Conservation (phyloP, 1,140 invertebrate genomes). For the Papilio dardanus region DNA sequence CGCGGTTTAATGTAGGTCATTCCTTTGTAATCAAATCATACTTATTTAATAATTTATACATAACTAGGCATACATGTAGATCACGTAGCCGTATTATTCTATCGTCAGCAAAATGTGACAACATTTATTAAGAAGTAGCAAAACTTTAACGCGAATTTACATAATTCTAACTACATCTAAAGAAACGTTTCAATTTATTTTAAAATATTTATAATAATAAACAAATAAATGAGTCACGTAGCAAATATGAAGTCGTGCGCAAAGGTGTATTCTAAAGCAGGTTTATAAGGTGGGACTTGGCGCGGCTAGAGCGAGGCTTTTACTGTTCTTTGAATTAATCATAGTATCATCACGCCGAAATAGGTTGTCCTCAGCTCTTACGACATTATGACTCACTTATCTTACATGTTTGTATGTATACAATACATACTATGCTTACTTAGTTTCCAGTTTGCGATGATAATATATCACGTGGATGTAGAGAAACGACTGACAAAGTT, state of each 20-base stretch:
- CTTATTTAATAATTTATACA: neutral
- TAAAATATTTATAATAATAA: slow-evolving; percentile 33
- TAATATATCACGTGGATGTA: neutral
- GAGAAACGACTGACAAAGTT: neutral
- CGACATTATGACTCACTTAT: slow-evolving; percentile 73
- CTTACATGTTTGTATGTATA: slow-evolving; percentile 36
- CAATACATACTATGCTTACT: neutral
- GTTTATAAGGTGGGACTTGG: slow-evolving; percentile 30
- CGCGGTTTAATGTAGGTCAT: neutral
- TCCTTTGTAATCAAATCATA: neutral
- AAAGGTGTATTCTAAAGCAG: slow-evolving; percentile 26
- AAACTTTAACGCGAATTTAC: neutral
- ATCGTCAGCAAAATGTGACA: neutral
- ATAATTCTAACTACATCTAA: neutral
- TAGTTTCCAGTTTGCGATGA: neutral
- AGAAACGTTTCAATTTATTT: slow-evolving; percentile 3
- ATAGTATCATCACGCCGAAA: slow-evolving; percentile 77
- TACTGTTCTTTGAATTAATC: slow-evolving; percentile 70
- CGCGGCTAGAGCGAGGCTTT: slow-evolving; percentile 39
- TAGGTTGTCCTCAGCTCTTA: slow-evolving; percentile 73
- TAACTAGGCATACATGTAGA: neutral
- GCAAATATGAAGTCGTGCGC: slow-evolving; percentile 31
- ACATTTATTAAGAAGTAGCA: neutral
- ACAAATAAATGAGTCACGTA: slow-evolving; percentile 36
- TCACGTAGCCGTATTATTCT: neutral